Percentiles rank a stretch among this genome's conserved stretches.
Evolutionary conservation across 2,797 vertebrate species (phyloP).

Genomic region (Astyanax mexicanus): DNA sequence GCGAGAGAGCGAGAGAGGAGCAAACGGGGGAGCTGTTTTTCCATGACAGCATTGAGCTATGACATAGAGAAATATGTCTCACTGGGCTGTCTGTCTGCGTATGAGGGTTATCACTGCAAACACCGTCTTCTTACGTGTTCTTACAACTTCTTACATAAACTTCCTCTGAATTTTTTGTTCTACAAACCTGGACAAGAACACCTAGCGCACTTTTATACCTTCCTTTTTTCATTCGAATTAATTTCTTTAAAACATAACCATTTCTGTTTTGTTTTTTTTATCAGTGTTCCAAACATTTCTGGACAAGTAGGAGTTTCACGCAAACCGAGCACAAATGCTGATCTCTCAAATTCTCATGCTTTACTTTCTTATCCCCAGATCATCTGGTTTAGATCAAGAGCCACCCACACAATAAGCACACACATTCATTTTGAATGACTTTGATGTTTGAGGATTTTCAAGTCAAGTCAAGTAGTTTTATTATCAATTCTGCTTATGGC

Average conservation of each 20-base stretch:
- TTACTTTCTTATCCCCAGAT: constrained; percentile 63
- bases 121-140: not conserved
- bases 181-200: not conserved
- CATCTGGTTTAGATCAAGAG: constrained; percentile 64
- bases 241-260: not conserved
- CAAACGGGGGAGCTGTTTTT: constrained; percentile 37
- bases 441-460: not conserved
- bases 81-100: not conserved
- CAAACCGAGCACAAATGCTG: constrained; percentile 8
- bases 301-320: not conserved
- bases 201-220: not conserved
- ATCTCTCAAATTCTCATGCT: constrained; percentile 63
- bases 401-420: constrained; percentile 32
- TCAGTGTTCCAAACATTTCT: not conserved
- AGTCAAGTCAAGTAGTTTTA: too few relatives aligned
- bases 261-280: not conserved
- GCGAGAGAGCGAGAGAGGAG: not conserved
- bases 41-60: constrained; percentile 36
- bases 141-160: not conserved
- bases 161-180: not conserved
- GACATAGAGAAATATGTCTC: constrained; percentile 14
- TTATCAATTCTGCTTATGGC: too few relatives aligned
- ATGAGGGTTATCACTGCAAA: not conserved
- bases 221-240: not conserved
- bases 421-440: constrained; percentile 13